A percentile compares a stretch with the other conserved stretches of the same genome.
phyloP scores from a whole-genome alignment of 2,797 vertebrate species.

The Ataeniobius toweri region DNA sequence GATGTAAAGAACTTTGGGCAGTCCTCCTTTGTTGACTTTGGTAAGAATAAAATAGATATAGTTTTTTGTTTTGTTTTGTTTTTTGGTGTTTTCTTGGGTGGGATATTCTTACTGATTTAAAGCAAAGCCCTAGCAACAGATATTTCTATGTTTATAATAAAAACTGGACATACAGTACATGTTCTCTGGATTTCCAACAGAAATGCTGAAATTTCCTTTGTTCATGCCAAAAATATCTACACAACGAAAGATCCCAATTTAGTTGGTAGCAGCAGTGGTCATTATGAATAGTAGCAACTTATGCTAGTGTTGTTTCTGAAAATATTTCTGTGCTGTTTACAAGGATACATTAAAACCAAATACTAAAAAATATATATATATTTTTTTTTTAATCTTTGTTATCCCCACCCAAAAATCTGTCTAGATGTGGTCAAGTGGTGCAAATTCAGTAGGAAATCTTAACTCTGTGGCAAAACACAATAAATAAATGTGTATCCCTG shows the following conservation, averaged over 20 bases:
- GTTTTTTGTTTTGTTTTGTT: constrained; percentile 5
- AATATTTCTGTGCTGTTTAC: background rate
- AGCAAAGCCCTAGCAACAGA: background rate
- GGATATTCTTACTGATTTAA: background rate
- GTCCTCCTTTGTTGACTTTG: constrained; percentile 93
- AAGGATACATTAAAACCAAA: background rate
- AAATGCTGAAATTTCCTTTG: no score
- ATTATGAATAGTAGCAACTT: background rate
- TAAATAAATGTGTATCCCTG: background rate
- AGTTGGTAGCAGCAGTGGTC: background rate
- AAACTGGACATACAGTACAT: background rate
- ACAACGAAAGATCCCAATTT: no score
- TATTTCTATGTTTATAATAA: background rate
- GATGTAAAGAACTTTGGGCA: constrained; percentile 82
- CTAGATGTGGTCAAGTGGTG: background rate
- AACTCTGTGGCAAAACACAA: background rate
- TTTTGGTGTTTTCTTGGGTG: background rate
- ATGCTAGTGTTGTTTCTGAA: background rate
- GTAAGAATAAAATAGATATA: constrained; percentile 76
- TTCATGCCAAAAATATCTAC: no score
- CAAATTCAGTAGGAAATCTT: background rate
- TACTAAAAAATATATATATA: background rate
- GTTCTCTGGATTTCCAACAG: no score
- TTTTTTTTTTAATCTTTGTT: background rate
- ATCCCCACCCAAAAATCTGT: background rate